Conservation (phyloP, 2,113 vertebrate genomes). For the Tachuris rubrigastra region DNA sequence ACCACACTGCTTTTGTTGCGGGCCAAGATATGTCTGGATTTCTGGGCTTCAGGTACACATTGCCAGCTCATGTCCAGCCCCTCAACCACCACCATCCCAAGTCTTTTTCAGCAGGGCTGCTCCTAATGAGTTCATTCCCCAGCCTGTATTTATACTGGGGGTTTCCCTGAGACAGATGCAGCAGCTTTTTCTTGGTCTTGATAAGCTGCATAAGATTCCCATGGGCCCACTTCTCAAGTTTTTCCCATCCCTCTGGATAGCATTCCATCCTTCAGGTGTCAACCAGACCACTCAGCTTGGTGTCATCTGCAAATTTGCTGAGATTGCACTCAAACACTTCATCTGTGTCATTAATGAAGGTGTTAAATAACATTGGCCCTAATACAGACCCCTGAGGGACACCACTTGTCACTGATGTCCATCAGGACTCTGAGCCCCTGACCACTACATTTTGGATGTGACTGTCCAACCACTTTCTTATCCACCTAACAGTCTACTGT, state of each 20-base stretch:
- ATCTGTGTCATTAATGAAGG: neutral
- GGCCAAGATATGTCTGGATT: rapidly evolving
- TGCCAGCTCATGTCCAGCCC: neutral
- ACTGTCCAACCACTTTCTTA: neutral
- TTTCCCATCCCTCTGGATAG: neutral
- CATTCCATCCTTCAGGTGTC: neutral
- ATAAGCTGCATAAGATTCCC: neutral
- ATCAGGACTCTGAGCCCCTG: rapidly evolving
- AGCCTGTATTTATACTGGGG: neutral
- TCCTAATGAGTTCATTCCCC: neutral
- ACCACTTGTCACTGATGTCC: neutral
- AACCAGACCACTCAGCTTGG: neutral
- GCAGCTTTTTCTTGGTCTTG: neutral
- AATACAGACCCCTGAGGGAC: neutral
- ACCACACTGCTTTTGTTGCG: neutral
- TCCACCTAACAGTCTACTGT: neutral
- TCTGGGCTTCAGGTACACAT: too few species aligned
- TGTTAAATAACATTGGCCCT: neutral
- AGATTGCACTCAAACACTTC: rapidly evolving
- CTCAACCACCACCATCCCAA: neutral
- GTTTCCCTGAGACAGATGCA: neutral
- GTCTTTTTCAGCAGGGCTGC: neutral
- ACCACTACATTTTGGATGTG: neutral
- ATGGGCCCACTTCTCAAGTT: neutral
- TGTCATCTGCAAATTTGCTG: neutral